Percentiles rank a stretch among this genome's conserved stretches.
phyloP scores from a whole-genome alignment of 2,797 vertebrate species.

The Rousettus madagascariensis region DNA sequence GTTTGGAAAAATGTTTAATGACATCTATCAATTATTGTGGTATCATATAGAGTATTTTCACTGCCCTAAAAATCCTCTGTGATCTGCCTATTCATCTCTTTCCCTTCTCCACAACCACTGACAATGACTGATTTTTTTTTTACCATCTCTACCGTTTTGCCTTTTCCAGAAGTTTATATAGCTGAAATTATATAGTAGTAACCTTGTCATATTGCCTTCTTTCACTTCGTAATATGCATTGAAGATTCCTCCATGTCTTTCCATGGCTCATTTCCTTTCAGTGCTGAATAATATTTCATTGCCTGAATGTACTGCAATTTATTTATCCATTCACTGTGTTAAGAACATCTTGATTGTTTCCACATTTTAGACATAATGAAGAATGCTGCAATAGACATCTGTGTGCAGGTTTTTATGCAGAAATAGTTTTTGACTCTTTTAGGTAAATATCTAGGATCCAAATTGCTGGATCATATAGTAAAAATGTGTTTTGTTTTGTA shows the following conservation, averaged over 20 bases:
- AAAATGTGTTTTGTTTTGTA: neutral
- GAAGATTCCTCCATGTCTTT: neutral
- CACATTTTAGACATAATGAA: neutral
- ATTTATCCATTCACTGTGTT: neutral
- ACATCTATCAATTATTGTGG: neutral
- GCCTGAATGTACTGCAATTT: neutral
- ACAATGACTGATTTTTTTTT: neutral
- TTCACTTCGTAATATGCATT: neutral
- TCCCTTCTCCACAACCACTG: neutral
- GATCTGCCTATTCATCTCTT: neutral
- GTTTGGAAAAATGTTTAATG: neutral
- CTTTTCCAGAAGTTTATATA: neutral
- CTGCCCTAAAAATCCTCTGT: neutral
- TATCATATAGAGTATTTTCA: neutral
- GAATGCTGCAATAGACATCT: neutral
- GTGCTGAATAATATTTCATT: neutral
- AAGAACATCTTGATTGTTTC: neutral
- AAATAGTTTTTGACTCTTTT: neutral
- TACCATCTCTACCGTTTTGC: neutral
- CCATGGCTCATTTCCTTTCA: neutral
- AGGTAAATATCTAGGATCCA: neutral
- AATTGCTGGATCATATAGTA: neutral
- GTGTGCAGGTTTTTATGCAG: neutral
- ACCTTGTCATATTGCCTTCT: neutral
- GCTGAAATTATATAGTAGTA: neutral